Conservation (phyloP, 2,888 invertebrate species). For the Dryomyza anilis region DNA sequence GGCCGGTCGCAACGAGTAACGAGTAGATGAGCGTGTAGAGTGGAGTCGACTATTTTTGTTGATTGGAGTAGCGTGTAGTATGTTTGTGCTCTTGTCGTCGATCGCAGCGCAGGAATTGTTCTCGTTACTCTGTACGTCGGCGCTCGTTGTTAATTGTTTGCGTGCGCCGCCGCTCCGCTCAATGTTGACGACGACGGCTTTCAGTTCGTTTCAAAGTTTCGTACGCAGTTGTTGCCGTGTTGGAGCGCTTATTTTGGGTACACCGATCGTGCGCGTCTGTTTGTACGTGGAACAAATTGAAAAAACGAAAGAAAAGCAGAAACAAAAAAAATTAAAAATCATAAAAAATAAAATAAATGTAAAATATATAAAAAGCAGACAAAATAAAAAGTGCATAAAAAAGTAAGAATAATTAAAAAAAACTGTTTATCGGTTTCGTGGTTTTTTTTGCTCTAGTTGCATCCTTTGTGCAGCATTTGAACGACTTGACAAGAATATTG, state of each 20-base stretch:
- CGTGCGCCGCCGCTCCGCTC: not conserved
- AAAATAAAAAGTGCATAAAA: not conserved
- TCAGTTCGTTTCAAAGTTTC: slow-evolving; percentile 21
- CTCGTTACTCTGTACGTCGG: not conserved
- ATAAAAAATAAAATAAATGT: not conserved
- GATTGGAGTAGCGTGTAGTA: too few species aligned
- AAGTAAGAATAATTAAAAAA: not conserved
- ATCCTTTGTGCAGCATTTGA: too few species aligned
- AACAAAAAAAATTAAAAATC: not conserved
- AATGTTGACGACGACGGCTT: not conserved
- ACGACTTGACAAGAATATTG: too few species aligned
- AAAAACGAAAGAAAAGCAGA: not conserved
- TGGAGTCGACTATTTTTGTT: too few species aligned
- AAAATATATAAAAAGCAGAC: not conserved
- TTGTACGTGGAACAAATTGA: not conserved
- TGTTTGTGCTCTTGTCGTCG: too few species aligned
- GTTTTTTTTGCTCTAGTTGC: too few species aligned
- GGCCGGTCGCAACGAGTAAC: too few species aligned
- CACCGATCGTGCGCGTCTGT: slow-evolving; percentile 11
- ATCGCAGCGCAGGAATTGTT: not conserved
- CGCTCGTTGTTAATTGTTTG: not conserved
- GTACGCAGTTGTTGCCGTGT: slow-evolving; percentile 7
- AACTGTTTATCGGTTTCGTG: too few species aligned
- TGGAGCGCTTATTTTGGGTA: not conserved
- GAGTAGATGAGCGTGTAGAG: too few species aligned